Percentiles rank a stretch among this genome's conserved stretches.
Evolutionary conservation across 2,888 invertebrate genomes (phyloP).

Genomic region (Leptopilina myrica): DNA sequence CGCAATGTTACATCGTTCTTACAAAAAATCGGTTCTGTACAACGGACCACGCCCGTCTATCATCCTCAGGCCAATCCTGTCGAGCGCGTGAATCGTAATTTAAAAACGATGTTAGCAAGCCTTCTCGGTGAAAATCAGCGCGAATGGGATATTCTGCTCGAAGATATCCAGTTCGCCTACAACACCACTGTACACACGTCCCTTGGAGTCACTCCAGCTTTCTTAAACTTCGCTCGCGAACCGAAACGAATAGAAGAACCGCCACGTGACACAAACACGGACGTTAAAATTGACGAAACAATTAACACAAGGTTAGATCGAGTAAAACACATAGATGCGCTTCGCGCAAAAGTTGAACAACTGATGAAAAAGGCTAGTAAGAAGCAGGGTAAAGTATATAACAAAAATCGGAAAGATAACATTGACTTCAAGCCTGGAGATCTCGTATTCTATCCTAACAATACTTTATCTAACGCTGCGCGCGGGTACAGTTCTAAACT

Average conservation of each 20-base stretch:
- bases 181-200: conserved; percentile 5
- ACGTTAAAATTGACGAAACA: no score
- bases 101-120: not conserved
- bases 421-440: no score
- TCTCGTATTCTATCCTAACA: not conserved
- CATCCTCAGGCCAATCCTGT: not conserved
- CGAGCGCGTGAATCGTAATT: not conserved
- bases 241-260: not conserved
- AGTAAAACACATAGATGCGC: not conserved
- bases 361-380: not conserved
- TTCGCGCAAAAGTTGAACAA: not conserved
- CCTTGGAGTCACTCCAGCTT: not conserved
- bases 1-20: no score
- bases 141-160: not conserved
- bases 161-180: not conserved
- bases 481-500: not conserved
- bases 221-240: not conserved
- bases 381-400: not conserved
- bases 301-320: not conserved
- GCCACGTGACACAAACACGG: not conserved
- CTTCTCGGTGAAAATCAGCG: not conserved
- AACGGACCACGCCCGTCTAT: not conserved
- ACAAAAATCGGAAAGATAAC: no score
- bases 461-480: not conserved
- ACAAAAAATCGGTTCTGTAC: not conserved